Base-by-base conservation (phyloP, 2,113 vertebrate genomes). In the Vicugna pacos region DNA sequence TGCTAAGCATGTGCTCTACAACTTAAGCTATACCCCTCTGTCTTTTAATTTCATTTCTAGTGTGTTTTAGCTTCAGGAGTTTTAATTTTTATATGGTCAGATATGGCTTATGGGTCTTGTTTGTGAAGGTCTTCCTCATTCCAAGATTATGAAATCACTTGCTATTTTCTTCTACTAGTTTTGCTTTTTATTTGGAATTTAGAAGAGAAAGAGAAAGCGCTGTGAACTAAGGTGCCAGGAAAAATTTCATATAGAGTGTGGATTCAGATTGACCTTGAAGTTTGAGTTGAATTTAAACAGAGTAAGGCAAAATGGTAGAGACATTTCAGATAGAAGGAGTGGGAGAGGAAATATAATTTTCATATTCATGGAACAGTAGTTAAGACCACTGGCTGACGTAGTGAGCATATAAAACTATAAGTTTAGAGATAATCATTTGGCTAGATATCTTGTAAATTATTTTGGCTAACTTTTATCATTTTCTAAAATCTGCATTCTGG, bases 381-480 rank as follows among this genome's bases (percentile, higher is more conserved):
- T 80, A 65, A 86, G 48, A 82, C 42, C 35, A n/a, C 3, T 73
- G 42, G 72, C 50, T 73, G 26, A 86, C 9, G 56, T 93, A 1
- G 56, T 62, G n/a, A 92, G 38, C 79, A 32, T 32, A 54, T 62
- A 48, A 82, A 97, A 76, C 30, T 54, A 16, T 50, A 67, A 56
- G 52, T 60, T 80, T 83, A 60, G 19, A 83, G 58, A 81, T 67
- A 52, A 0, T 13, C 32, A 3, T 94, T 93, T 96, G 65, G 46
- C 77, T 86, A 54, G 17, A 76, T 96, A 79, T 91, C 54, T 91
- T 95, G 7, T 65, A 76, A 97, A 72, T 88, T 90, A 88, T 88
- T 94, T 96, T 94, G 54, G 16, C 42, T 86, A 67, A 69, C 91
- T 62, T 56, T 89, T 88, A 60, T 77, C 67, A 32, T 72, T 80